Evolutionary conservation across 1,140 invertebrate genomes (phyloP).

Genomic region (Hylaeus anthracinus): DNA sequence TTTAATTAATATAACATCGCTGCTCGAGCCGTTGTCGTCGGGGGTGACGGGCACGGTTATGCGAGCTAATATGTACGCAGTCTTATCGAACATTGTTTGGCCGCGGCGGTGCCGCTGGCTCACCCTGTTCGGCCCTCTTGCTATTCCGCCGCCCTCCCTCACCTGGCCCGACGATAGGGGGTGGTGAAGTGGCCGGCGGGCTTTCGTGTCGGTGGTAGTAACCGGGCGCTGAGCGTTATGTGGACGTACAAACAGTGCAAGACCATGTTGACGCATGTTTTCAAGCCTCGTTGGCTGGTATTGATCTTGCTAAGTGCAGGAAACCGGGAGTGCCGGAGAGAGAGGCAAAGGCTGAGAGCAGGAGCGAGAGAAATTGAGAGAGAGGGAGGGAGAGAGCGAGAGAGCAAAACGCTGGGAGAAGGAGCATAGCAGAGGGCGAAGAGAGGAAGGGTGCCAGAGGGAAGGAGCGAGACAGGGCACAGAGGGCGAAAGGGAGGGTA

Average conservation of each 20-base stretch:
- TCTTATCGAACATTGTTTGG: conserved; percentile 80
- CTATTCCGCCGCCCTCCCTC: conserved; percentile 50
- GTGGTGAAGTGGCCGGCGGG: conserved; percentile 68
- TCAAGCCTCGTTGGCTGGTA: conserved; percentile 82
- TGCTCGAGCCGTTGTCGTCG: conserved; percentile 36
- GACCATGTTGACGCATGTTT: conserved; percentile 83
- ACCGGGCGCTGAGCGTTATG: conserved; percentile 77
- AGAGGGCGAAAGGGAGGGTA: conserved; percentile 9
- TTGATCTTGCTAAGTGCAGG: conserved; percentile 83
- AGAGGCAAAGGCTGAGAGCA: conserved; percentile 51
- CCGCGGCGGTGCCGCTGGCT: conserved; percentile 59
- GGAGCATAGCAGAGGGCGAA: not conserved
- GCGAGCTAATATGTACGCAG: conserved; percentile 78
- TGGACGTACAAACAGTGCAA: conserved; percentile 81
- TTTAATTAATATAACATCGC: conserved; percentile 70
- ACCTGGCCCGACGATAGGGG: conserved; percentile 48
- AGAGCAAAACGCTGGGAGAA: conserved; percentile 1
- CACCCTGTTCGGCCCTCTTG: conserved; percentile 35
- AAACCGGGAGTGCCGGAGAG: conserved; percentile 73
- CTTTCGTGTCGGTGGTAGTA: conserved; percentile 61
- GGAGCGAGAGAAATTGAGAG: conserved; percentile 19
- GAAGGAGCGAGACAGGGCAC: conserved; percentile 17
- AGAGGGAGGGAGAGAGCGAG: not conserved
- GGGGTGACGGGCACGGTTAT: conserved; percentile 61
- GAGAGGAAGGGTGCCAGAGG: conserved; percentile 9